Evolutionary conservation across 2,888 invertebrate genomes (phyloP), one percentile per base, ranked within the genome.

Genomic region (Helicoverpa assulta): DNA sequence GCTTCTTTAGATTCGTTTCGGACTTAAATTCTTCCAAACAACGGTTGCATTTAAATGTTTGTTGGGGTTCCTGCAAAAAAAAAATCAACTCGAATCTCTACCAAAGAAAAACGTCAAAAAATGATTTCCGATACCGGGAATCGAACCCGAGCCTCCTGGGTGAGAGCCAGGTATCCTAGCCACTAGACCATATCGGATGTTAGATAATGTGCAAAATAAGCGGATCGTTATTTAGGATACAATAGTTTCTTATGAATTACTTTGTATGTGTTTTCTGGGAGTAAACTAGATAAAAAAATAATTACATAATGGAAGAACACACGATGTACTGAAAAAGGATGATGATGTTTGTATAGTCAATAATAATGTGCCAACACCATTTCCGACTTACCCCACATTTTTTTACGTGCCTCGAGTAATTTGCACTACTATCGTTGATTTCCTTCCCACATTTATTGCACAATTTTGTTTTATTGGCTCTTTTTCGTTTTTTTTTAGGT

Each of bases 91-190:
- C 16, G 12, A 10, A 12, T n/a, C 10, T 47, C 18, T 0, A 57
- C 37, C 8, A 19, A 8, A 16, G n/a, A 21, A 61, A 0, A 40
- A 14, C 37, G 1, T 4, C 1, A 29, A 26, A 37, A 64, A 82
- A 80, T 47, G 43, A n/a, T 61, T 95, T 96, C 96, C 96, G 94
- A 93, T 96, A 96, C 96, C 96, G 96, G 96, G 95, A 96, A 96
- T 96, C 95, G 96, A 96, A 96, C 96, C 96, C 96, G 96, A 94
- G 95, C 96, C 96, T 96, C 96, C 96, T 96, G 96, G 96, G 96
- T 96, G 96, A 96, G 96, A 96, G 96, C 96, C 96, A 96, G 96
- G 96, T 96, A 97, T 96, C 96, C 96, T 96, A 96, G 96, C 96
- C 96, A 96, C 96, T 96, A 96, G 96, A 96, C 96, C 96, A 96